These are phyloP conservation scores for honey bee (Apis mellifera) DNA, from an alignment of 1,140 invertebrate species.

Conservation along the genomic window Amel_HAv3.1 CM009938.2:6034501-6035000, in stretches of 20 bases:
- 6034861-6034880: slow-evolving; percentile 58
- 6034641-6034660: not conserved
- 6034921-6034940: slow-evolving; percentile 56
- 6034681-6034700: not conserved
- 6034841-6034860: slow-evolving; percentile 56
- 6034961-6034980: not conserved
- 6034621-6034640: too few relatives aligned
- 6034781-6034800: slow-evolving; percentile 47
- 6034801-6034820: slow-evolving; percentile 60
- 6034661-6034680: too few relatives aligned
- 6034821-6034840: slow-evolving; percentile 60
- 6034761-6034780: slow-evolving; percentile 68
- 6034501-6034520: too few relatives aligned
- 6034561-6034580: too few relatives aligned
- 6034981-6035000: slow-evolving; percentile 1
- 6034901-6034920: slow-evolving; percentile 64
- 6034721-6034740: slow-evolving; percentile 61
- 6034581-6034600: too few relatives aligned
- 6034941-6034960: slow-evolving; percentile 20
- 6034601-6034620: too few relatives aligned
- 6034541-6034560: too few relatives aligned
- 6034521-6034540: too few relatives aligned
- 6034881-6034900: not conserved
- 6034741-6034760: slow-evolving; percentile 64
- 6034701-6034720: not conserved